A percentile compares a stretch with the other conserved stretches of the same genome.
phyloP scores from a whole-genome alignment of 2,888 invertebrate species.

The Pseudeuparius sepicola region DNA sequence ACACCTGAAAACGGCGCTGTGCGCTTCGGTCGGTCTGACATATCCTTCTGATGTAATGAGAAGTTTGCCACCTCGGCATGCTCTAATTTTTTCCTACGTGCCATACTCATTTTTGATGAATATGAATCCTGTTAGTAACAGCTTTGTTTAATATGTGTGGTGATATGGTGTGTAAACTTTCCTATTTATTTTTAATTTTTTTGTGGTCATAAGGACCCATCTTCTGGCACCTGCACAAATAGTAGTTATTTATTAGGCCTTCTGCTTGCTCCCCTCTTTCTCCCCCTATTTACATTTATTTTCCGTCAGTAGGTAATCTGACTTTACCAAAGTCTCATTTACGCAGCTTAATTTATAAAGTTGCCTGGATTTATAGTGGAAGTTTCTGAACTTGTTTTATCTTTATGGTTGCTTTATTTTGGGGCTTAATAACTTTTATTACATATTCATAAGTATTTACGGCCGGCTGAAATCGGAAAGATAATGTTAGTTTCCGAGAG shows the following conservation, averaged over 20 bases:
- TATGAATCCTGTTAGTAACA: too few relatives aligned
- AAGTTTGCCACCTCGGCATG: too few relatives aligned
- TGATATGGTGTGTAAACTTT: too few relatives aligned
- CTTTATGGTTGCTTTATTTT: conserved; percentile 37
- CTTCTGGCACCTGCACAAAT: too few relatives aligned
- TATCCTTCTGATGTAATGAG: too few relatives aligned
- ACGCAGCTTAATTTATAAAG: conserved; percentile 41
- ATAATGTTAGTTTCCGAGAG: conserved; percentile 26
- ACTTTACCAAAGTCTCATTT: conserved; percentile 41
- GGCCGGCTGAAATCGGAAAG: conserved; percentile 27
- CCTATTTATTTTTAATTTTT: too few relatives aligned
- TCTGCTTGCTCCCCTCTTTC: conserved; percentile 27
- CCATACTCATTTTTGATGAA: too few relatives aligned
- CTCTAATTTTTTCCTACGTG: too few relatives aligned
- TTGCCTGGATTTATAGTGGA: conserved; percentile 40
- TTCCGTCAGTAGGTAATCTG: conserved; percentile 40
- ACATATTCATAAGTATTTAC: conserved; percentile 35
- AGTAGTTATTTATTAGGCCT: conserved; percentile 22
- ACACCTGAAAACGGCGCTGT: too few relatives aligned
- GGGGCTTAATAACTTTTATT: conserved; percentile 37
- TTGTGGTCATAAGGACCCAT: too few relatives aligned
- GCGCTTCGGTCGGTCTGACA: too few relatives aligned
- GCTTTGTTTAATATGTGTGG: too few relatives aligned
- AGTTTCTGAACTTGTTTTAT: conserved; percentile 39
- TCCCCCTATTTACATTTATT: conserved; percentile 38